Evolutionary conservation across 2,888 invertebrate species (phyloP), one percentile per base, ranked within the genome.

Genomic region (Drosophila cognata): DNA sequence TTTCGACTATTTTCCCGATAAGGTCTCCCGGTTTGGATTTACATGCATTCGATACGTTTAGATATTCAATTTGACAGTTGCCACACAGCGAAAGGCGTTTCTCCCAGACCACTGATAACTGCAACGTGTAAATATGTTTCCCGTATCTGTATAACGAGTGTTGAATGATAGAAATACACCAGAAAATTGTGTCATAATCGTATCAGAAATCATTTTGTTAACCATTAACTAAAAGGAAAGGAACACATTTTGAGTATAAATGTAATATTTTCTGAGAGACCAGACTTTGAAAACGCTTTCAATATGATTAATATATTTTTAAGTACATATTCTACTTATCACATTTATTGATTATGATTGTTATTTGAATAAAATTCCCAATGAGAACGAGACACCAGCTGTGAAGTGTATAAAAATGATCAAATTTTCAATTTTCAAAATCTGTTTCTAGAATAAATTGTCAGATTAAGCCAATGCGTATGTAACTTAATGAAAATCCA

Each of bases 41-140:
- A 52, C 57, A 61, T 60, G 67, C 55, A 52, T 46, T 50, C 55
- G 55, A 61, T 46, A 33, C 38, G n/a, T 62, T 16, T 36, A 13
- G 36, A 70, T 50, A 71, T 52, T 25, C 50, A 65, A 58, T 50
- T 69, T 57, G 59, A 59, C 73, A 67, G 69, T 64, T 35, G 16
- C 69, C 59, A 75, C 68, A 73, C 60, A 83, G 81, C 70, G 56
- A 63, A 70, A 88, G 88, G 84, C 83, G 83, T 82, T 68, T 62
- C 25, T 28, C 43, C 13, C 48, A 25, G 28, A 4, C 33, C 13
- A 33, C 59, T 51, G 84, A 77, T 75, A 75, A 58, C 61, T 53
- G 11, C 60, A 38, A 43, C 46, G 46, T 16, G 61, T 46, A 31
- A 52, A 59, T 50, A 35, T 13, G 33, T 2, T 18, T 7, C 16